phyloP scores from a whole-genome alignment of 2,888 invertebrate genomes.

The Lasiommata megera region DNA sequence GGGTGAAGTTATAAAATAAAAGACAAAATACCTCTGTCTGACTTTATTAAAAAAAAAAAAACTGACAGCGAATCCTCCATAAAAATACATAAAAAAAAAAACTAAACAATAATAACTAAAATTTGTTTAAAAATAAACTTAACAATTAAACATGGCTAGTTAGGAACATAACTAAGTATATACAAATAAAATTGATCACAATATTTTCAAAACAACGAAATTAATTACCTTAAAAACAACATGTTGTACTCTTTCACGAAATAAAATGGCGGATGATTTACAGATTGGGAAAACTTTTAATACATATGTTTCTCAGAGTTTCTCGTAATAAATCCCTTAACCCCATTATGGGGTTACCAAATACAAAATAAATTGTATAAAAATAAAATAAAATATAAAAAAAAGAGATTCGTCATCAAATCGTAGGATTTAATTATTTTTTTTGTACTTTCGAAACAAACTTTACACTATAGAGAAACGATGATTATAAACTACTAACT shows the following conservation, averaged over 20 bases:
- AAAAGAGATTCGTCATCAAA: no score
- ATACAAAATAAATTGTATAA: no score
- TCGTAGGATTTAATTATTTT: no score
- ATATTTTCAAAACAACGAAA: slow-evolving; percentile 36
- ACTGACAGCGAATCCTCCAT: slow-evolving; percentile 29
- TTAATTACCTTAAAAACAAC: slow-evolving; percentile 34
- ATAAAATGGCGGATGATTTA: slow-evolving; percentile 18
- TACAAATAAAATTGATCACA: slow-evolving; percentile 42
- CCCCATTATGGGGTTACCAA: no score
- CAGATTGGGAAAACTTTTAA: slow-evolving; percentile 19
- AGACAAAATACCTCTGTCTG: slow-evolving; percentile 23
- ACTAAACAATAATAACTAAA: slow-evolving; percentile 31
- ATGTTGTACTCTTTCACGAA: slow-evolving; percentile 36
- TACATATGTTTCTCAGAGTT: no score
- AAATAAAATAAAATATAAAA: no score
- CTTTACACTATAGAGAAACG: no score
- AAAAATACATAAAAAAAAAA: slow-evolving; percentile 30
- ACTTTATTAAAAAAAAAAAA: slow-evolving; percentile 36
- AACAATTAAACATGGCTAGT: slow-evolving; percentile 43
- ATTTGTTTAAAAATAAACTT: slow-evolving; percentile 38
- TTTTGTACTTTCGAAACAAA: no score
- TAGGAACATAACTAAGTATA: slow-evolving; percentile 42
- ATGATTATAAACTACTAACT: no score
- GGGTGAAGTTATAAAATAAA: not conserved
- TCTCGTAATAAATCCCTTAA: no score